phyloP scores from a whole-genome alignment of 1,140 invertebrate species.

The Drosophila tropicalis region DNA sequence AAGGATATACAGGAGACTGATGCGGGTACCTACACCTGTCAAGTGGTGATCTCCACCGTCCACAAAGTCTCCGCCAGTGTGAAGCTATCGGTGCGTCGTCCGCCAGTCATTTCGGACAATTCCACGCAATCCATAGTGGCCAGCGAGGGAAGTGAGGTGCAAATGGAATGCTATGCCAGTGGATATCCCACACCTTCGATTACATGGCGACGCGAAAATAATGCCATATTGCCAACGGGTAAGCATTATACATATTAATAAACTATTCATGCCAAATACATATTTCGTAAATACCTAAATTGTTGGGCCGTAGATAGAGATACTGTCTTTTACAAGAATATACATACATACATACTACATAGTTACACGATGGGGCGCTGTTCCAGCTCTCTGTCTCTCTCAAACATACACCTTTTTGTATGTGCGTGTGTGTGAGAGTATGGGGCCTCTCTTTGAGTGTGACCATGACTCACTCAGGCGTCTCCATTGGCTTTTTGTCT shows the following conservation, averaged over 20 bases:
- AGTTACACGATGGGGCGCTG: conserved; percentile 75
- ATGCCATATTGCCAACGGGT: conserved; percentile 95
- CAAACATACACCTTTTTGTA: conserved; percentile 7
- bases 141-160: conserved; percentile 90
- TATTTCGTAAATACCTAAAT: conserved; percentile 83
- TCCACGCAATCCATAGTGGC: conserved; percentile 94
- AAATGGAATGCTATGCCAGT: conserved; percentile 93
- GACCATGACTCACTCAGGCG: conserved; percentile 78
- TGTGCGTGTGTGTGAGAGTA: conserved; percentile 22
- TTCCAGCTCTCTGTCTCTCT: conserved; percentile 23
- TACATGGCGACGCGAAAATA: conserved; percentile 96
- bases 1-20: conserved; percentile 98
- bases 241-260: conserved; percentile 83
- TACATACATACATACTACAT: too few species aligned
- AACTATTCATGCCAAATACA: conserved; percentile 56
- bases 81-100: conserved; percentile 91
- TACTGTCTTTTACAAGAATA: neutral
- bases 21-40: conserved; percentile 93
- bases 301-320: conserved; percentile 1
- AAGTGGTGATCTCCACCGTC: conserved; percentile 91
- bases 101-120: conserved; percentile 96
- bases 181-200: conserved; percentile 92
- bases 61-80: conserved; percentile 93
- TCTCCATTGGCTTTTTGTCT: conserved; percentile 53
- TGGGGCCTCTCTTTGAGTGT: conserved; percentile 29